Percentiles rank a stretch among this genome's conserved stretches.
phyloP scores from a whole-genome alignment of 2,113 vertebrate species.

The Haliaeetus leucogaster region DNA sequence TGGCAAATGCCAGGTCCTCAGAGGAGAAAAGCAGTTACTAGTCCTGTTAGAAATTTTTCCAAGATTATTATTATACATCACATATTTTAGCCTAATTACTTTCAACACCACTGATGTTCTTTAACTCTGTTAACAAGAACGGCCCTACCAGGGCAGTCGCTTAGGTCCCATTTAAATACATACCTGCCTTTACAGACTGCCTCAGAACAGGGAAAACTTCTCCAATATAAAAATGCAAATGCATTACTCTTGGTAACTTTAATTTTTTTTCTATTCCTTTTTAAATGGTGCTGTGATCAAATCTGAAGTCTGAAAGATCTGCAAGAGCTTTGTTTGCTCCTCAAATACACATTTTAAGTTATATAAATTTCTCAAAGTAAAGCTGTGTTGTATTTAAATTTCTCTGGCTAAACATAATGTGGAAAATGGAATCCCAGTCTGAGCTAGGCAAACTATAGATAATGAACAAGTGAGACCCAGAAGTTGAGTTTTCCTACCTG shows the following conservation, averaged over 20 bases:
- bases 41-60: not conserved
- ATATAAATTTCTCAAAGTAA: not conserved
- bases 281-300: not conserved
- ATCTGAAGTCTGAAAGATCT: not conserved
- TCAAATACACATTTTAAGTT: not conserved
- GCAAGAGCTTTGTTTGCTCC: not conserved
- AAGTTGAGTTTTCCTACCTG: not conserved
- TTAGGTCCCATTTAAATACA: not conserved
- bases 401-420: not conserved
- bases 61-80: not conserved
- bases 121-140: not conserved
- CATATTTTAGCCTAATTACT: not conserved
- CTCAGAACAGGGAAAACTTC: not conserved
- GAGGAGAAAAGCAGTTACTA: not conserved
- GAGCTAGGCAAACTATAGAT: not conserved
- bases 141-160: fast-evolving
- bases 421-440: not conserved
- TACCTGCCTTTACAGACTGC: not conserved
- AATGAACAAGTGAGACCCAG: not conserved
- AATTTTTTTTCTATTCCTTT: not conserved
- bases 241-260: not conserved
- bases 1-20: conserved; percentile 19
- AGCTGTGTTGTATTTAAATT: not conserved
- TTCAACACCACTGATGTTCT: not conserved
- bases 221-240: not conserved